phyloP scores from a whole-genome alignment of 2,888 invertebrate species.

The Sphinx pinastri region DNA sequence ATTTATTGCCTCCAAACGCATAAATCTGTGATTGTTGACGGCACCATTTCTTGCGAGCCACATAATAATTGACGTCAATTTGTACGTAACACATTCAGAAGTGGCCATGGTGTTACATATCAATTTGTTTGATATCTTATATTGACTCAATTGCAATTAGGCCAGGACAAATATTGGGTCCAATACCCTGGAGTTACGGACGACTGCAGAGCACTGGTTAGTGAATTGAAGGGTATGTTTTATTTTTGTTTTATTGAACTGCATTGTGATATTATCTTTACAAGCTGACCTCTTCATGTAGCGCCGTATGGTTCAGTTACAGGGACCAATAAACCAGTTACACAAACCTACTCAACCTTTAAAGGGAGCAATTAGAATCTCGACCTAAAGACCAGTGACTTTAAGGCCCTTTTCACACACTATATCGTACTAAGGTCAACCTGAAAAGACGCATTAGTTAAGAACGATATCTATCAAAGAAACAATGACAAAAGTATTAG shows the following conservation, averaged over 20 bases:
- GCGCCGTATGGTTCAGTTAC: no score
- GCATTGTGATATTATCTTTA: no score
- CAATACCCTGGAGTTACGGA: neutral
- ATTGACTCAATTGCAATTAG: slow-evolving; percentile 15
- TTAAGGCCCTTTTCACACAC: no score
- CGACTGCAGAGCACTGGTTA: neutral
- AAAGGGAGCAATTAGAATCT: no score
- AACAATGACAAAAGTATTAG: neutral
- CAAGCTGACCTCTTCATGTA: neutral
- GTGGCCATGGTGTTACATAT: slow-evolving; percentile 13
- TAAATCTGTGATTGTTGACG: slow-evolving; percentile 59
- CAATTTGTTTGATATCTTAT: slow-evolving; percentile 9
- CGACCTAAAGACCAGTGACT: no score
- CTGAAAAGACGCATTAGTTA: neutral
- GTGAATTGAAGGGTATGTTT: neutral
- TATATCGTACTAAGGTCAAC: neutral
- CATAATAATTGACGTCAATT: slow-evolving; percentile 21
- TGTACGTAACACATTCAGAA: slow-evolving; percentile 11
- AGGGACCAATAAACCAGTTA: no score
- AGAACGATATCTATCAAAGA: neutral
- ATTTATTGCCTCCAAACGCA: slow-evolving; percentile 60
- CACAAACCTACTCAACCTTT: no score
- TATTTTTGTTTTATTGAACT: slow-evolving; percentile 3
- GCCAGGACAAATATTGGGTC: slow-evolving; percentile 15
- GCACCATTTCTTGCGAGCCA: slow-evolving; percentile 43